Evolutionary conservation across 1,140 invertebrate genomes (phyloP).

Genomic region (Drosophila tropicalis): DNA sequence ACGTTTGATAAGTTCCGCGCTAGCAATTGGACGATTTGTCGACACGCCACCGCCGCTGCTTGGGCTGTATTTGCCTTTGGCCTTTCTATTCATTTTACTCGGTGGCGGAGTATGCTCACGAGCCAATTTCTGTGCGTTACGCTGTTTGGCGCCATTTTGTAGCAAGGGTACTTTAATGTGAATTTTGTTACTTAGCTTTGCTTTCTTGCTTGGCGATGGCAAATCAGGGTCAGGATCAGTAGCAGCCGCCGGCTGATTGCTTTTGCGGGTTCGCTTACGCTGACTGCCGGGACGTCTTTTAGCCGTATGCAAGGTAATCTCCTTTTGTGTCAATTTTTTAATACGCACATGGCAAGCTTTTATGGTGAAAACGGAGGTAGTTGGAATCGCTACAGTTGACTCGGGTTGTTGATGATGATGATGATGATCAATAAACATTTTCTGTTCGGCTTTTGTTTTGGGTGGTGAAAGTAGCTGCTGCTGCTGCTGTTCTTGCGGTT

Average conservation of each 20-base stretch:
- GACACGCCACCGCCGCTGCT: no score
- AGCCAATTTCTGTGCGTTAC: not conserved
- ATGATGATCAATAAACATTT: conserved; percentile 56
- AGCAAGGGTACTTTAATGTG: conserved; percentile 39
- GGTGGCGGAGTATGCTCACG: conserved; percentile 46
- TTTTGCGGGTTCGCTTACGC: conserved; percentile 15
- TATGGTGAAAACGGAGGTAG: not conserved
- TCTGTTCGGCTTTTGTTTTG: conserved; percentile 65
- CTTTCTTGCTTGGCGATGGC: conserved; percentile 23
- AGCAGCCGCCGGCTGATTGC: not conserved
- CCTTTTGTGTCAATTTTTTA: conserved; percentile 14
- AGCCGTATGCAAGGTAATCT: conserved; percentile 2
- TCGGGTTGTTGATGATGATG: not conserved
- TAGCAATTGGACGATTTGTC: not conserved
- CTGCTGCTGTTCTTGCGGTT: not conserved
- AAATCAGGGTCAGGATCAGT: not conserved
- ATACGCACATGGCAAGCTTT: conserved; percentile 14
- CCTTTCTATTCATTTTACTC: not conserved
- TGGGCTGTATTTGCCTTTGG: not conserved
- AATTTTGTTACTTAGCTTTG: conserved; percentile 22
- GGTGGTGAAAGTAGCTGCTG: conserved; percentile 11
- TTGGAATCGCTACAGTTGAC: no score
- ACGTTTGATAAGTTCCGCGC: conserved; percentile 14
- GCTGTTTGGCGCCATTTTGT: conserved; percentile 30
- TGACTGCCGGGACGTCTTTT: not conserved